Percentiles rank a stretch among this genome's conserved stretches.
These are phyloP conservation scores for Dicranocentrus wangi DNA, from an alignment of 2,888 invertebrate species.

Conservation along the genomic window DNA sequence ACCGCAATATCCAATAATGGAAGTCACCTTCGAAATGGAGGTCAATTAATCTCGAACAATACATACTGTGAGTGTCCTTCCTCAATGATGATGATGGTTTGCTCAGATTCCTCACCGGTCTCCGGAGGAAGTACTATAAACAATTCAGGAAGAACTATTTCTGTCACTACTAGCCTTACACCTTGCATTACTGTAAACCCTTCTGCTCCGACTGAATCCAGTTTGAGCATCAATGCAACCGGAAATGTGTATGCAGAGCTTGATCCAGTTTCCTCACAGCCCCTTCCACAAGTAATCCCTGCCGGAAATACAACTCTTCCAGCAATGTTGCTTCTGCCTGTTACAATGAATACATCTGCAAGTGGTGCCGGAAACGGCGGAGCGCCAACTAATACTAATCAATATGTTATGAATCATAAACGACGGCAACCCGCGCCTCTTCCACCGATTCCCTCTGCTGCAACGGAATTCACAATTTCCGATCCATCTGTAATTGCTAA, in stretches of 20 bases:
- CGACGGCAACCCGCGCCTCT: slow-evolving; percentile 44
- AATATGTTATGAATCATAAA: slow-evolving; percentile 49
- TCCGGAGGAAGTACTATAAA: slow-evolving; percentile 24
- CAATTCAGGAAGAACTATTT: slow-evolving; percentile 6
- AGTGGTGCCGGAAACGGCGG: background rate
- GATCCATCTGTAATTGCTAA: slow-evolving; percentile 18
- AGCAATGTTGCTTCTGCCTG: slow-evolving; percentile 31
- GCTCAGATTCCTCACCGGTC: slow-evolving; percentile 1
- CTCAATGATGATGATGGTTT: slow-evolving; percentile 58
- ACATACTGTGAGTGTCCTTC: slow-evolving; percentile 59
- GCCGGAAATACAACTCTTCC: slow-evolving; percentile 30
- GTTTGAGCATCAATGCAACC: slow-evolving; percentile 31
- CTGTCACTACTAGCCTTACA: slow-evolving; percentile 43
- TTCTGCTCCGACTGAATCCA: slow-evolving; percentile 55
- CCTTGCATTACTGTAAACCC: slow-evolving; percentile 41
- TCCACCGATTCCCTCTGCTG: slow-evolving; percentile 36
- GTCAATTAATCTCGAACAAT: slow-evolving; percentile 43
- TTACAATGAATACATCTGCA: slow-evolving; percentile 9
- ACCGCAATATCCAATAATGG: slow-evolving; percentile 38
- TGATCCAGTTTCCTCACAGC: slow-evolving; percentile 49
- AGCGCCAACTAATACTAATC: slow-evolving; percentile 33
- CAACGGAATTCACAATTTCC: background rate
- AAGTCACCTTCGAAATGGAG: slow-evolving; percentile 50
- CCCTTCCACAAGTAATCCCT: background rate
- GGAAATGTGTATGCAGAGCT: slow-evolving; percentile 58